Conservation (phyloP, 2,113 vertebrate species). For the Macroglossus sobrinus region DNA sequence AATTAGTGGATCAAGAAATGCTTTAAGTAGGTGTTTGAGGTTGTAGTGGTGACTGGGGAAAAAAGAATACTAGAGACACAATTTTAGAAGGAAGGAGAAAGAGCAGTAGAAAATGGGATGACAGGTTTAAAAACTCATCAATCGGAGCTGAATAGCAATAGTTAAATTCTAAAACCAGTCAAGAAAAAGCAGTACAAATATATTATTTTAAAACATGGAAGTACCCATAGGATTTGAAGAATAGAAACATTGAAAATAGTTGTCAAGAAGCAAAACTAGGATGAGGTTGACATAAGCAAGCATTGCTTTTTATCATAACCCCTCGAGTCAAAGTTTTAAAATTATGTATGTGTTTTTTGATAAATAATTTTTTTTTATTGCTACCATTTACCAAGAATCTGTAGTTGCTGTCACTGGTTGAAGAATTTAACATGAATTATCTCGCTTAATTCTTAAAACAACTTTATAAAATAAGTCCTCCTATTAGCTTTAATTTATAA, state of each 20-base stretch:
- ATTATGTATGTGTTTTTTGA: background rate
- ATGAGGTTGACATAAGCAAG: background rate
- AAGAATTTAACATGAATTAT: background rate
- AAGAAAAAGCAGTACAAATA: background rate
- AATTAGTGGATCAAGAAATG: background rate
- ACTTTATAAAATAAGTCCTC: background rate
- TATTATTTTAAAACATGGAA: background rate
- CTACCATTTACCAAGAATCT: background rate
- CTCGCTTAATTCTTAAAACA: background rate
- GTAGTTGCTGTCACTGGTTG: background rate
- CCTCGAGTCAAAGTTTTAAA: background rate
- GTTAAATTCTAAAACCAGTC: background rate
- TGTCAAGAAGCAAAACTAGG: background rate
- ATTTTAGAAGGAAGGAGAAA: background rate
- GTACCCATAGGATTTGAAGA: background rate
- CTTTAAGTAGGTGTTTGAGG: background rate
- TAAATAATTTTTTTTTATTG: background rate
- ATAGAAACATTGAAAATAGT: background rate
- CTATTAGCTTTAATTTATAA: background rate
- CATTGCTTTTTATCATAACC: background rate
- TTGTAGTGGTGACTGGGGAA: background rate
- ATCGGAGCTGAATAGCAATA: background rate
- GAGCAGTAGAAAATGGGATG: background rate
- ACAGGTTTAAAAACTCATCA: background rate
- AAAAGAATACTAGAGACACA: background rate